Evolutionary conservation across 2,888 invertebrate genomes (phyloP), one percentile per base, ranked within the genome.

Genomic region (Apamea sordens): DNA sequence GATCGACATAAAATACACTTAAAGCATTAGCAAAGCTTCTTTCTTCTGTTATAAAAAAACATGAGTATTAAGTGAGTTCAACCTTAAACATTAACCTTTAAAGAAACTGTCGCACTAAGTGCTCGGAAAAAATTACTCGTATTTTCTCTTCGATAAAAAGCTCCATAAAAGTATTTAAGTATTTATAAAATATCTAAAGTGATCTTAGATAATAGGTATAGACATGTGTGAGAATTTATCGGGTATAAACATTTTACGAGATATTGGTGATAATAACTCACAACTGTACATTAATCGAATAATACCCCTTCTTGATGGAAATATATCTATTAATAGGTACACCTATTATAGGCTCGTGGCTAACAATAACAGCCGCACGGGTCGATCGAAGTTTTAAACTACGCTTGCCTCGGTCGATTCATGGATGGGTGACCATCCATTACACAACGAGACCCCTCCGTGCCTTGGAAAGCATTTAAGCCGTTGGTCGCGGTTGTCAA

Each of bases 31-130:
- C 77, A 53, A 56, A 81, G 24, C 47, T 68, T 44, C 21, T 79
- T 73, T 63, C 47, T 56, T 72, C 8, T 68, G n/a, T 24, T 10
- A n/a, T 4, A 59, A 79, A 63, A 63, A 59, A 77, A 69, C 67
- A 76, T 63, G n/a, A 64, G 64, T 53, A 53, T 64, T 28, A 36
- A n/a, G 47, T 61, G 70, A 69, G 41, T 59, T 53, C n/a, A 71
- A 67, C 21, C 73, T 72, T 59, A 79, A 81, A 72, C 56, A 68
- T 47, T 75, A 67, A 84, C 71, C 41, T 56, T 8, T 59, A 32
- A 72, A 79, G 79, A 75, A 79, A 83, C 53, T 41, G 75, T 75
- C 73, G 53, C 65, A 53, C 61, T 73, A 75, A 83, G 79, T 83
- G 79, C 74, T 72, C n/a, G 50, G 24, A 71, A 79, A 79, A 70